These are phyloP conservation scores for Heliocidaris tuberculata DNA, from an alignment of 35 echinoderm and acorn worm species.

Conservation along the genomic window DNA sequence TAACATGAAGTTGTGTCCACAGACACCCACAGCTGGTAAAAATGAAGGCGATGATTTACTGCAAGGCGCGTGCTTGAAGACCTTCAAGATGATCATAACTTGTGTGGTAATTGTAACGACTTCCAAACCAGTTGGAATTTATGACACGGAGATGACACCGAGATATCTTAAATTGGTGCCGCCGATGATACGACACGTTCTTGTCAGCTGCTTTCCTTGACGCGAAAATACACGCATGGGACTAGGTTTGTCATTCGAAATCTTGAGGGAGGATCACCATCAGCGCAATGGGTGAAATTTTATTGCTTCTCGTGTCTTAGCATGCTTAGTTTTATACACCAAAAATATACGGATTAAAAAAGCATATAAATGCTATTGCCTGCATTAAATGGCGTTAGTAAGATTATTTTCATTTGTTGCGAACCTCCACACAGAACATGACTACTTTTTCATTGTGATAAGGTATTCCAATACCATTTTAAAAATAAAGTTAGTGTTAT, in stretches of 20 bases:
- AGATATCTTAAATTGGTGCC: background rate
- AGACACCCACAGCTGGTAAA: background rate
- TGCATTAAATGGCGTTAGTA: too few relatives aligned
- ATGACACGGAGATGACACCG: background rate
- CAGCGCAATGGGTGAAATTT: too few relatives aligned
- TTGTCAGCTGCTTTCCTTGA: background rate
- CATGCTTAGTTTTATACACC: too few relatives aligned
- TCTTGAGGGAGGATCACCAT: background rate
- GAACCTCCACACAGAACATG: too few relatives aligned
- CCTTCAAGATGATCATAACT: slow-evolving; percentile 17
- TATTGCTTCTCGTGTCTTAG: too few relatives aligned
- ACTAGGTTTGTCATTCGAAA: background rate
- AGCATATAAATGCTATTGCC: too few relatives aligned
- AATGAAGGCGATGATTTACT: background rate
- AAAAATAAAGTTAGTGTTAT: too few relatives aligned
- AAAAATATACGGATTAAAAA: too few relatives aligned
- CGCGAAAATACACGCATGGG: background rate
- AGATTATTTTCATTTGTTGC: too few relatives aligned
- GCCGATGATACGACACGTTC: background rate
- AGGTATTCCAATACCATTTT: too few relatives aligned
- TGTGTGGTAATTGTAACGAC: background rate
- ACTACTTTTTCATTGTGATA: too few relatives aligned
- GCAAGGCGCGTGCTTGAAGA: background rate
- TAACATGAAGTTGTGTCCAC: background rate
- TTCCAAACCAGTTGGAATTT: background rate